phyloP scores from a whole-genome alignment of 2,888 invertebrate genomes.

The Cerastis leucographa region DNA sequence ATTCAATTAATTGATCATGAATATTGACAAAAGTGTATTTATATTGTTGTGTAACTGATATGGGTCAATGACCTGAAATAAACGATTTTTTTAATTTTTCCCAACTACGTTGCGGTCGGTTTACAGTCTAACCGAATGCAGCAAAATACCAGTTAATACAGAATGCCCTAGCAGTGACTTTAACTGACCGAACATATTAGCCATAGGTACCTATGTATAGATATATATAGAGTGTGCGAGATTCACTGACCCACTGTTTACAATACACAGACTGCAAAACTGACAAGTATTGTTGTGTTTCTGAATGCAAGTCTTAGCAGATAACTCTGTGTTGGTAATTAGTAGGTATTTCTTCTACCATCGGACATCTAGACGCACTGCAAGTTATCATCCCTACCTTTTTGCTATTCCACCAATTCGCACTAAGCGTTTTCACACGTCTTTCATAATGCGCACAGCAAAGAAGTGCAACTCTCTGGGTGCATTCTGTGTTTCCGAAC shows the following conservation, averaged over 20 bases:
- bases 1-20: no score
- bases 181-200: not conserved
- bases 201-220: not conserved
- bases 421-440: no score
- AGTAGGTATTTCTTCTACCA: not conserved
- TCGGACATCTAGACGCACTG: no score
- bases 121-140: not conserved
- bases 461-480: no score
- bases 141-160: not conserved
- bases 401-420: no score
- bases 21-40: no score
- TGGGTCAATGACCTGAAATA: no score
- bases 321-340: not conserved
- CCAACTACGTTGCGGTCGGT: not conserved
- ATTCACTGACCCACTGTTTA: constrained; percentile 21
- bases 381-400: no score
- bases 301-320: constrained; percentile 6
- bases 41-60: no score
- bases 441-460: no score
- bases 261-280: constrained; percentile 22
- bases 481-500: no score
- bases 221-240: not conserved
- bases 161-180: constrained; percentile 1
- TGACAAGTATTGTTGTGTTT: constrained; percentile 31
- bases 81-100: no score